A percentile compares a stretch with the other conserved stretches of the same genome.
These are phyloP conservation scores for Diloba caeruleocephala DNA, from an alignment of 2,888 invertebrate genomes.

Conservation along the genomic window DNA sequence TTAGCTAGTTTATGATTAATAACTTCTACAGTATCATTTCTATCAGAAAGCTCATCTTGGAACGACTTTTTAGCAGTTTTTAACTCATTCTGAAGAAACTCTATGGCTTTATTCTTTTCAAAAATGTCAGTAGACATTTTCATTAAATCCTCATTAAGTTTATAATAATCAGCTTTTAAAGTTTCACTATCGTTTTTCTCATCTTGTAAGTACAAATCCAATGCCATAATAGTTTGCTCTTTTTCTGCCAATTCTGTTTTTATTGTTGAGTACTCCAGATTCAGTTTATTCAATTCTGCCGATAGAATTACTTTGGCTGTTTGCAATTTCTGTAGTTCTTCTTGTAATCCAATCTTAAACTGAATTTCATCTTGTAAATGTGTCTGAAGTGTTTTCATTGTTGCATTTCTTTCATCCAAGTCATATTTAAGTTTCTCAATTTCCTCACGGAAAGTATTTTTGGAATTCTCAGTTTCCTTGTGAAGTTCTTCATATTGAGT, in stretches of 20 bases:
- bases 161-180: slow-evolving; percentile 50
- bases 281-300: slow-evolving; percentile 56
- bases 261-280: slow-evolving; percentile 48
- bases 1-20: slow-evolving; percentile 48
- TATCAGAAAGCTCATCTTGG: slow-evolving; percentile 53
- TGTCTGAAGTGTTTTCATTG: slow-evolving; percentile 65
- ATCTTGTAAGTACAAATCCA: slow-evolving; percentile 59
- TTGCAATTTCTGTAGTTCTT: slow-evolving; percentile 60
- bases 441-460: slow-evolving; percentile 60
- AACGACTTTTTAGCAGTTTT: slow-evolving; percentile 45
- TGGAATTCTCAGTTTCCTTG: slow-evolving; percentile 65
- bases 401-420: slow-evolving; percentile 70
- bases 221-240: slow-evolving; percentile 57
- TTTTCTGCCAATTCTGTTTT: slow-evolving; percentile 58
- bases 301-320: slow-evolving; percentile 50
- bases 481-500: slow-evolving; percentile 58
- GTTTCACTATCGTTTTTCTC: slow-evolving; percentile 50
- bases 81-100: slow-evolving; percentile 47
- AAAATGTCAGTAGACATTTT: slow-evolving; percentile 47
- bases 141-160: slow-evolving; percentile 52
- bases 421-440: slow-evolving; percentile 62
- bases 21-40: slow-evolving; percentile 46
- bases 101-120: slow-evolving; percentile 55
- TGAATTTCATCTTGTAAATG: slow-evolving; percentile 74
- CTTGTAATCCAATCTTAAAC: slow-evolving; percentile 67